Percentiles rank a stretch among this genome's conserved stretches.
These are phyloP conservation scores for Cyclophora albipunctata DNA, from an alignment of 2,888 invertebrate species.

Conservation along the genomic window DNA sequence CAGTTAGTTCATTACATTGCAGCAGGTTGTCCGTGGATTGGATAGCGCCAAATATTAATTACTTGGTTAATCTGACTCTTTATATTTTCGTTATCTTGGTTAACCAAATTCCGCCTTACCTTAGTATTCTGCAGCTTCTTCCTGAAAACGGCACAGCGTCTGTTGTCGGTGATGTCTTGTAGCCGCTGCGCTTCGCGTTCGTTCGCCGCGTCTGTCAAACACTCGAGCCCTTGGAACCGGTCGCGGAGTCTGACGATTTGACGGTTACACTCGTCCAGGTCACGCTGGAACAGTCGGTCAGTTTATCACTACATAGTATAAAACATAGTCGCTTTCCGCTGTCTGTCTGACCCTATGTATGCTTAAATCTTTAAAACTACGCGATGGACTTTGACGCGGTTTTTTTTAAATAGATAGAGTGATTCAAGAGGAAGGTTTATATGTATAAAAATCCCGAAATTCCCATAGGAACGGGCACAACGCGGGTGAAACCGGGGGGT, in stretches of 20 bases:
- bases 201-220: slow-evolving; percentile 20
- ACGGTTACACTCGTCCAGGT: slow-evolving; percentile 47
- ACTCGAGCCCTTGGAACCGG: slow-evolving; percentile 19
- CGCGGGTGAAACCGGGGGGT: no score
- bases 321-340: no score
- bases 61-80: neutral
- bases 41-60: neutral
- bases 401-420: no score
- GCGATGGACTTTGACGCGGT: no score
- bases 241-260: slow-evolving; percentile 32
- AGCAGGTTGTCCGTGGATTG: slow-evolving; percentile 37
- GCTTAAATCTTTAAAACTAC: no score
- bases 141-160: slow-evolving; percentile 36
- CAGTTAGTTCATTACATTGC: slow-evolving; percentile 46
- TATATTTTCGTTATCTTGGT: neutral
- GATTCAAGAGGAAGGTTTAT: no score
- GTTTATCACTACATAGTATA: no score
- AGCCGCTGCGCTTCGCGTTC: slow-evolving; percentile 22
- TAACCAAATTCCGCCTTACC: slow-evolving; percentile 22
- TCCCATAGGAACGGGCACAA: no score
- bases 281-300: slow-evolving; percentile 30
- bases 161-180: slow-evolving; percentile 34
- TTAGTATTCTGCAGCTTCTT: slow-evolving; percentile 41
- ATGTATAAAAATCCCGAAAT: no score
- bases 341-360: no score